Base-by-base conservation (phyloP, 1,140 invertebrate species). In the Zaprionus kolodkinae region DNA sequence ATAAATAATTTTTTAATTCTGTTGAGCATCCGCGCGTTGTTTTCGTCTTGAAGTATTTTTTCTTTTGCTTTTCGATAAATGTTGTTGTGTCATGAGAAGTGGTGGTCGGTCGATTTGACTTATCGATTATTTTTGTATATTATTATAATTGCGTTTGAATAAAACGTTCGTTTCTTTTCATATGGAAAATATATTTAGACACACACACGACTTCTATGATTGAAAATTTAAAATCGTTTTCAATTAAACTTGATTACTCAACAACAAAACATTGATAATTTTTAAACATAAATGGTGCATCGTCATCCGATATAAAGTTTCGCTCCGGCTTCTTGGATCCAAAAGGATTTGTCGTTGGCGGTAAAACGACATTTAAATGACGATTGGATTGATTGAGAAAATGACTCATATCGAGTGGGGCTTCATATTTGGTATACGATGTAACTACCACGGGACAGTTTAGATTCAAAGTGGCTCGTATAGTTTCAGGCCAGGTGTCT, bases 241-340 rank as follows among this genome's bases (percentile, higher is more conserved):
- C n/a, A 45, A 43, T 43, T 43, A 3, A 43, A 15, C 9, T 45
- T 15, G 21, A 10, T 45, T 50, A 68, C 64, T 92, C 84, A 15
- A 95, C 72, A 79, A 94, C 82, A 76, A 93, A 93, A 69, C 94
- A 92, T 91, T 94, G 95, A 92, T 95, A 94, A 93, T 96, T 96
- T 79, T 96, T 96, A 78, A 95, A 96, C 70, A 96, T 94, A 17
- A 96, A 92, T 0, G 96, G 95, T 15, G 93, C 94, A 25, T 94
- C 93, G 55, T 96, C 94, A 73, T 96, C 96, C 12, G 95, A 95
- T 13, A 96, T 94, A 75, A 96, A 96, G 87, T 96, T 96, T 38
- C 95, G 94, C 76, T 96, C 95, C 0, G 96, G 96, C 79, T 95
- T 94, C 0, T 95, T 92, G 57, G 95, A 95, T 0, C 95, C 92